Base-by-base conservation (phyloP, 2,888 invertebrate species). In the Cerastis leucographa region DNA sequence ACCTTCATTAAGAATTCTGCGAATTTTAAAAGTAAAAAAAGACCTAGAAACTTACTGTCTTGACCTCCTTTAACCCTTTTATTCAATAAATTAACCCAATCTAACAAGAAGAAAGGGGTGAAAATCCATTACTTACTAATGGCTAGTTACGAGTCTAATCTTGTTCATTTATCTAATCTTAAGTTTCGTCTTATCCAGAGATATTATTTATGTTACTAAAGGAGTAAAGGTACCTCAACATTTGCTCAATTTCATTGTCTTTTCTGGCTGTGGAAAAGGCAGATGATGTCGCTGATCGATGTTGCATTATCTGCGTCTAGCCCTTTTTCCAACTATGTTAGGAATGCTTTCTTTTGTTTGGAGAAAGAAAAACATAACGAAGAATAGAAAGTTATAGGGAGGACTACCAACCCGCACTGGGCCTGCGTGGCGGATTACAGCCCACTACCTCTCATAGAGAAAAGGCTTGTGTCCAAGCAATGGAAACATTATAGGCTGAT, bases 131-230 rank as follows among this genome's bases (percentile, higher is more conserved):
- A 71, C 71, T 59, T 29, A 67, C 74, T 79, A 79, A 78, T 77
- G 70, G 75, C 54, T 78, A 76, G 81, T 79, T 74, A 81, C 74
- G 62, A 72, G 44, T 70, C 74, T 78, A 79, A 86, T 86, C 85
- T 76, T 8, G 17, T 81, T 80, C 71, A 86, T 86, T 86, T 71
- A 86, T 84, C 81, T 80, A 40, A 84, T 84, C 85, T 81, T 35
- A 76, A 78, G 35, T 79, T 84, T 79, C 22, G 17, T 81, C 7
- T 68, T 49, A 74, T 80, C 69, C 79, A 51, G 54, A 76, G 78
- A 84, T 78, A 85, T 86, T 74, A 82, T 77, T 78, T 71, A 74
- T 76, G 56, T 81, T 51, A 61, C 44, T 64, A 8, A 42, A 35
- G 19, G 29, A 61, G 35, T 61, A 4, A 61, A 9, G 64, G 9